Base-by-base conservation (phyloP, 2,888 invertebrate genomes). In the Xanthia icteritia region DNA sequence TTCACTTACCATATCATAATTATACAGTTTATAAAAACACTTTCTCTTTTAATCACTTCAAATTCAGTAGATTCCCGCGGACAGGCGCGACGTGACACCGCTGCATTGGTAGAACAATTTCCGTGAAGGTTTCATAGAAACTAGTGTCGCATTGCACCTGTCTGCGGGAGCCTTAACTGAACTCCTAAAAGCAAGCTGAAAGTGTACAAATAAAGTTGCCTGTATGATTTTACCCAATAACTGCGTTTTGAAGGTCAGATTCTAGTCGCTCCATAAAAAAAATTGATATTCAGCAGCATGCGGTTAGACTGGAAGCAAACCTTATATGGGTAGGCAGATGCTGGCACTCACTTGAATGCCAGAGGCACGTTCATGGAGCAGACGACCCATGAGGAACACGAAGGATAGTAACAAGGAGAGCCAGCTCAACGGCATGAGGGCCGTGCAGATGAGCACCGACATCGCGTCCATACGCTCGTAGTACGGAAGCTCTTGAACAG, bases 401-500 rank as follows among this genome's bases (percentile, higher is more conserved):
- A 97, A 97, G 17, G 96, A 90, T 71, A 97, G 94, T 63, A 97
- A n/a, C 23, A 93, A 85, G 81, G 97, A 92, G 8, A 92, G 20
- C 75, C 86, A 91, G 76, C 90, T 89, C 15, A 88, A 0, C 2
- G 64, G 0, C 5, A 13, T 48, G 45, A 94, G 61, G 0, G 89
- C 0, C 0, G 0, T 0, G 39, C 85, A 83, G 0, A 92, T 27
- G 0, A 75, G 0, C 2, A 4, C 4, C 4, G 85, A 73, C 0
- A 56, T 23, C 0, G 42, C 23, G 27, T 87, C 76, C 1, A 70
- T 77, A 0, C 13, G 17, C 0, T 63, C 70, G 83, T 89, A 89
- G 90, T 96, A 97, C 1, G 97, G 97, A 84, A 97, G 97, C 90
- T 97, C 97, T 93, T 97, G 97, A 3, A 97, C 76, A 0, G 90